A percentile compares a stretch with the other conserved stretches of the same genome.
These are phyloP conservation scores for Porites divaricata DNA, from an alignment of 92 coral and sea anemone species.

Conservation along the genomic window DNA sequence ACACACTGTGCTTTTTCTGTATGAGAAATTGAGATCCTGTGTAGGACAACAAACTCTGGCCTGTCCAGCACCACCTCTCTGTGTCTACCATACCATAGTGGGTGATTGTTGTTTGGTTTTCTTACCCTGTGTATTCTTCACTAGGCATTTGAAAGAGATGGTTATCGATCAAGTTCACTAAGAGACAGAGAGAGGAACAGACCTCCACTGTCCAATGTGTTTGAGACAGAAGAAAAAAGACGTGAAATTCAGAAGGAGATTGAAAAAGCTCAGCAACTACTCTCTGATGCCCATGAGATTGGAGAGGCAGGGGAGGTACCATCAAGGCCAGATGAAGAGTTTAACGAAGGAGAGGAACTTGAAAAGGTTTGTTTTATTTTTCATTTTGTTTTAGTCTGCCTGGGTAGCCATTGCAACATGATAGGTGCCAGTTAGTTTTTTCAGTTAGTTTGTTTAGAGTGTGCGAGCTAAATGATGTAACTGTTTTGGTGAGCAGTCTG, in stretches of 20 bases:
- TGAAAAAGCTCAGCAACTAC: constrained; percentile 76
- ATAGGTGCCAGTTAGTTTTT: no score
- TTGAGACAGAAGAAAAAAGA: constrained; percentile 80
- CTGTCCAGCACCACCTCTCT: no score
- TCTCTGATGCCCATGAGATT: constrained; percentile 40
- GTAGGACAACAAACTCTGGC: background rate
- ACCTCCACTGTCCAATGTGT: constrained; percentile 76
- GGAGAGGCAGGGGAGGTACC: constrained; percentile 16
- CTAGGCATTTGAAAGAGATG: constrained; percentile 67
- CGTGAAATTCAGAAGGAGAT: constrained; percentile 85
- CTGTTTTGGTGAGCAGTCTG: no score
- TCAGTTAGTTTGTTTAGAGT: no score
- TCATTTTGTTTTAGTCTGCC: no score
- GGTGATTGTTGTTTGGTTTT: background rate
- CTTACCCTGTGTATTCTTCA: background rate
- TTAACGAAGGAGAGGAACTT: constrained; percentile 83
- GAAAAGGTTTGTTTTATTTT: constrained; percentile 61
- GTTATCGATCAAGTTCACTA: constrained; percentile 81
- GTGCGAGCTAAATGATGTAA: no score
- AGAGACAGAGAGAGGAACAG: constrained; percentile 81
- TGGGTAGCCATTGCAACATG: no score
- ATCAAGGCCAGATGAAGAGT: constrained; percentile 67
- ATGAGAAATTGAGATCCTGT: no score
- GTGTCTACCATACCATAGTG: no score
- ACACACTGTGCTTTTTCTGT: no score